Conservation (phyloP, 2,113 vertebrate species). For the Cyprinodon variegatus region DNA sequence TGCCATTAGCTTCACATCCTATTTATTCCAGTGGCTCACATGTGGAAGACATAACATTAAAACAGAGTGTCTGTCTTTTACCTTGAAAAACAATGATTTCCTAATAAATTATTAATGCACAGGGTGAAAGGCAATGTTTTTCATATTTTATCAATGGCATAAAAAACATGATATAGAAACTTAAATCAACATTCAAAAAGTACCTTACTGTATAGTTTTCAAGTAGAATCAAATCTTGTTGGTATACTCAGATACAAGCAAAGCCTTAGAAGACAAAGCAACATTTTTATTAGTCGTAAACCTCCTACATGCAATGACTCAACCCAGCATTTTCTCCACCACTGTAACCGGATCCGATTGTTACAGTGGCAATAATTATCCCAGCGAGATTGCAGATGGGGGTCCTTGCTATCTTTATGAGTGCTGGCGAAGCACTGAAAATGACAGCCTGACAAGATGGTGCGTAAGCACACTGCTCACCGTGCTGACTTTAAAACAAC, state of each 20-base stretch:
- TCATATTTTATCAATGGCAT: no score
- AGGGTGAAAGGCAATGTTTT: no score
- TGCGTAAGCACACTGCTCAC: constrained; percentile 36
- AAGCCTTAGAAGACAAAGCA: not conserved
- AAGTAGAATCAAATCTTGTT: not conserved
- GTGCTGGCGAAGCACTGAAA: constrained; percentile 21
- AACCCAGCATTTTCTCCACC: constrained; percentile 1
- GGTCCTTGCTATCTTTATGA: constrained; percentile 36
- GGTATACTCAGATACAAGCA: not conserved
- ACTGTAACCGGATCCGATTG: constrained; percentile 24
- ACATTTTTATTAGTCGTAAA: not conserved
- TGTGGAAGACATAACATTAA: no score
- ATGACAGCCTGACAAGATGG: constrained; percentile 19
- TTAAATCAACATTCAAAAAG: not conserved
- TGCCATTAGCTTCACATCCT: no score
- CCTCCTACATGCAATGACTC: constrained; percentile 23
- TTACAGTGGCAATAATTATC: constrained; percentile 30
- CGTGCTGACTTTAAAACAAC: constrained; percentile 30
- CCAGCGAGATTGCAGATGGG: constrained; percentile 40
- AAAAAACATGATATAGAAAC: no score
- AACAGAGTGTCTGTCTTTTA: no score
- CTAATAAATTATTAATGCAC: no score
- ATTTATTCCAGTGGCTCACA: no score
- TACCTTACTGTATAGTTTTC: not conserved
- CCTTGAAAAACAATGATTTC: no score